phyloP scores from a whole-genome alignment of 2,888 invertebrate species.

The Cantharis nigra region DNA sequence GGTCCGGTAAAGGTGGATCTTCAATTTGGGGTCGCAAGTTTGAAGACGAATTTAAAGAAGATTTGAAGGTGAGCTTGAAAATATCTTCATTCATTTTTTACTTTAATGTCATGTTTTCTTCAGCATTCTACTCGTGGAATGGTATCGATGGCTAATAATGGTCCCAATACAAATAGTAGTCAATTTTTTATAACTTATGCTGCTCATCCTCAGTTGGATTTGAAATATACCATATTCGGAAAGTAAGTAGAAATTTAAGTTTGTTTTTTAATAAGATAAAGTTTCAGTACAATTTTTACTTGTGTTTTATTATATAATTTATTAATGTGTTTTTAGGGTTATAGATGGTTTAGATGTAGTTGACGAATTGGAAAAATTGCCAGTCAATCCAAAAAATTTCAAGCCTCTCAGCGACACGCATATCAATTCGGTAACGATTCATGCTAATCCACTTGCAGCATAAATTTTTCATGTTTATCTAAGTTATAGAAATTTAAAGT shows the following conservation, averaged over 20 bases:
- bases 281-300: background rate
- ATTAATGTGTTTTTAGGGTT: conserved; percentile 66
- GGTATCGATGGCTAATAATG: conserved; percentile 98
- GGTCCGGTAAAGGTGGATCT: conserved; percentile 94
- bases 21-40: conserved; percentile 97
- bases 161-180: conserved; percentile 95
- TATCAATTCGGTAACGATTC: conserved; percentile 90
- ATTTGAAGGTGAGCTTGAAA: conserved; percentile 72
- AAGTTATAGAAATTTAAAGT: background rate
- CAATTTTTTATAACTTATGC: conserved; percentile 97
- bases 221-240: conserved; percentile 97
- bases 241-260: conserved; percentile 66
- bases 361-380: conserved; percentile 93
- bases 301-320: background rate
- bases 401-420: conserved; percentile 84
- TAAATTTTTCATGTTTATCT: conserved; percentile 51
- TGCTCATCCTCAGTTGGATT: conserved; percentile 92
- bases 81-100: background rate
- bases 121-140: conserved; percentile 86
- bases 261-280: background rate
- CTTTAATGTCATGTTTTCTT: conserved; percentile 18
- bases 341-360: conserved; percentile 96
- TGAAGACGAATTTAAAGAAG: conserved; percentile 96
- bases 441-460: conserved; percentile 95
- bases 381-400: conserved; percentile 92